Percentiles rank a stretch among this genome's conserved stretches.
Conservation (phyloP, 2,797 vertebrate species). For the Helicolenus hilgendorfi region DNA sequence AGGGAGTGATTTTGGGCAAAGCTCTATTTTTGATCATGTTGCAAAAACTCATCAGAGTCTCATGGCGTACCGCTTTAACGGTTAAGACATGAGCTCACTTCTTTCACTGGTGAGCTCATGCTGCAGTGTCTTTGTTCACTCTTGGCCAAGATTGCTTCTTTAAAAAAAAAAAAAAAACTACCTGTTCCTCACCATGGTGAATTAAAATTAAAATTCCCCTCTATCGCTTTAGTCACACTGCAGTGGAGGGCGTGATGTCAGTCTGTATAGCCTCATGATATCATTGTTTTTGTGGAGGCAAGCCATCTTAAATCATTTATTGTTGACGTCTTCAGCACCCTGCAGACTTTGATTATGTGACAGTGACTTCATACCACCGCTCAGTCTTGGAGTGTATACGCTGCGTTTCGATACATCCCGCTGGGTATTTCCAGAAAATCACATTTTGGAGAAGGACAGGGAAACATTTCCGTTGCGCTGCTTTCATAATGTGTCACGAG, state of each 20-base stretch:
- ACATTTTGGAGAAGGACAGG: constrained; percentile 32
- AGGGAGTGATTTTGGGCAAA: background rate
- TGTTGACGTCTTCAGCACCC: constrained; percentile 37
- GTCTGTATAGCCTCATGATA: constrained; percentile 25
- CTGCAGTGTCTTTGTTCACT: constrained; percentile 66
- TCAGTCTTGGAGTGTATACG: background rate
- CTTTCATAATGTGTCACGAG: constrained; percentile 46
- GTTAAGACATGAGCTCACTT: constrained; percentile 69
- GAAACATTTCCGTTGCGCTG: constrained; percentile 15
- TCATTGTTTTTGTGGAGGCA: constrained; percentile 42
- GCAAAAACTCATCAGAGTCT: background rate
- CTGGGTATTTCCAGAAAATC: constrained; percentile 56
- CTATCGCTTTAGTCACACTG: constrained; percentile 27
- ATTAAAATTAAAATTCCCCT: background rate
- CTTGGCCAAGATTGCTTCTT: constrained; percentile 26
- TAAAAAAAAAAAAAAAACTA: background rate
- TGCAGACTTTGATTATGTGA: constrained; percentile 55
- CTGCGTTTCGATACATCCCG: constrained; percentile 20
- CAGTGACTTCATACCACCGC: constrained; percentile 52
- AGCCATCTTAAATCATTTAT: constrained; percentile 50
- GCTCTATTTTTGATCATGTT: background rate
- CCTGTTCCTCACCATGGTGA: constrained; percentile 10
- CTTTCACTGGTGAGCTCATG: constrained; percentile 74
- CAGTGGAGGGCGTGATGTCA: constrained; percentile 43
- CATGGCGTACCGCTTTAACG: constrained; percentile 28